phyloP scores from a whole-genome alignment of 2,888 invertebrate genomes.

The Megalurothrips usitatus region DNA sequence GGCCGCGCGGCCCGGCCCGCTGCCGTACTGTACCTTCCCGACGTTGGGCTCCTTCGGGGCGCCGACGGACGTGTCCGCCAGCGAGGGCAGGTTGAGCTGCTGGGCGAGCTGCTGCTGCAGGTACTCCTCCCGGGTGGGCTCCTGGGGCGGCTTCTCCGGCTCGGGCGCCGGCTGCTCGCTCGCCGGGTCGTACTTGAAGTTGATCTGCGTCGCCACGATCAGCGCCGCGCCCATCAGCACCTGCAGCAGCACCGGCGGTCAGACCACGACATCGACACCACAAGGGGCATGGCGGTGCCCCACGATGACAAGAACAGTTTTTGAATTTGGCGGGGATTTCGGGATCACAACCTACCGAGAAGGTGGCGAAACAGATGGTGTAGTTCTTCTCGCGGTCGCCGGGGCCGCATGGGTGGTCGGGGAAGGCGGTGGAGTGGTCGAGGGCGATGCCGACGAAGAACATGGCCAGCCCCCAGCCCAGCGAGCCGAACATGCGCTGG shows the following conservation, averaged over 20 bases:
- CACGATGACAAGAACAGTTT: no score
- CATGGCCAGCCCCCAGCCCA: conserved; percentile 99
- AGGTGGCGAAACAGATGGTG: conserved; percentile 96
- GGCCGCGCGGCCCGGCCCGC: background rate
- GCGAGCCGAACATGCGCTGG: conserved; percentile 95
- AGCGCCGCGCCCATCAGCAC: conserved; percentile 94
- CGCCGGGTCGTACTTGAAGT: conserved; percentile 51
- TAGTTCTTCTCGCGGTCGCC: conserved; percentile 94
- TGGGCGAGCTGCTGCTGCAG: conserved; percentile 79
- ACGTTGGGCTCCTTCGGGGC: conserved; percentile 30
- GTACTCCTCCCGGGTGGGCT: conserved; percentile 64
- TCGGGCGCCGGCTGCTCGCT: conserved; percentile 51
- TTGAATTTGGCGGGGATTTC: no score
- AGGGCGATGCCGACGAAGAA: conserved; percentile 95
- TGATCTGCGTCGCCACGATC: conserved; percentile 83
- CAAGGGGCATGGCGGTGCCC: no score
- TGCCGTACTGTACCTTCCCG: conserved; percentile 38
- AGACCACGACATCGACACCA: no score
- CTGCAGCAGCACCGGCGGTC: background rate
- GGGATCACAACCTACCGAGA: conserved; percentile 53
- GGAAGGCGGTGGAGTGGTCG: conserved; percentile 94
- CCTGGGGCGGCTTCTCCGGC: conserved; percentile 47
- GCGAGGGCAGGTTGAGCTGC: conserved; percentile 73
- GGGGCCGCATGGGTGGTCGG: conserved; percentile 85
- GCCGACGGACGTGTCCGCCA: conserved; percentile 60